These are phyloP conservation scores for Allacma fusca DNA, from an alignment of 2,888 invertebrate genomes.

Conservation along the genomic window DNA sequence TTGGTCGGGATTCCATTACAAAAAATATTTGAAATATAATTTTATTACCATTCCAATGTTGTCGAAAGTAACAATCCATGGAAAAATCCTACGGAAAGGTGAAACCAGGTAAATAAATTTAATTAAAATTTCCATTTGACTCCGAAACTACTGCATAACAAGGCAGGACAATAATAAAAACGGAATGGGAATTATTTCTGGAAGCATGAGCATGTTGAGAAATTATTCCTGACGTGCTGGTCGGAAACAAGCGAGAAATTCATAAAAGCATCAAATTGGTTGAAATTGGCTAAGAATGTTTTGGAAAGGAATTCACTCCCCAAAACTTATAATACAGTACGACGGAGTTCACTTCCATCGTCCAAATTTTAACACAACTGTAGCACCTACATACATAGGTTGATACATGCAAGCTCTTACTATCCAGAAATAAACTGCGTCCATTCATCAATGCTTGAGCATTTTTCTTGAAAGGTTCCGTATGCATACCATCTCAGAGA, in stretches of 20 bases:
- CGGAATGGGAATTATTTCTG: not conserved
- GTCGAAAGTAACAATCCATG: conserved; percentile 93
- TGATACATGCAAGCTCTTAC: no score
- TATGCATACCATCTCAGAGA: not conserved
- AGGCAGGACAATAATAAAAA: not conserved
- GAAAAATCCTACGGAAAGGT: conserved; percentile 79
- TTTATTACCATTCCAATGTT: conserved; percentile 74
- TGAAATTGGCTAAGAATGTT: conserved; percentile 10
- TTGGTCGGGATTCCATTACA: no score
- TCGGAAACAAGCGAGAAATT: not conserved
- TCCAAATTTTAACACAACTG: no score
- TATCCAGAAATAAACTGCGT: no score
- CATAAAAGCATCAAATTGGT: conserved; percentile 12
- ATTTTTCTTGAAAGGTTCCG: not conserved
- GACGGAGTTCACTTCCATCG: no score
- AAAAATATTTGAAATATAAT: not conserved
- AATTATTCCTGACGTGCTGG: not conserved
- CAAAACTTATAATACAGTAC: not conserved
- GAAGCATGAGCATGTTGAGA: not conserved
- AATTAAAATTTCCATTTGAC: conserved; percentile 11
- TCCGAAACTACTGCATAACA: not conserved
- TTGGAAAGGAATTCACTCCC: not conserved
- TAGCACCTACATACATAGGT: no score
- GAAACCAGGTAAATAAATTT: not conserved
- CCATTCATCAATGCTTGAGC: not conserved